These are phyloP conservation scores for Pangasius larnaudii DNA, from an alignment of 2,797 vertebrate genomes.

Conservation along the genomic window DNA sequence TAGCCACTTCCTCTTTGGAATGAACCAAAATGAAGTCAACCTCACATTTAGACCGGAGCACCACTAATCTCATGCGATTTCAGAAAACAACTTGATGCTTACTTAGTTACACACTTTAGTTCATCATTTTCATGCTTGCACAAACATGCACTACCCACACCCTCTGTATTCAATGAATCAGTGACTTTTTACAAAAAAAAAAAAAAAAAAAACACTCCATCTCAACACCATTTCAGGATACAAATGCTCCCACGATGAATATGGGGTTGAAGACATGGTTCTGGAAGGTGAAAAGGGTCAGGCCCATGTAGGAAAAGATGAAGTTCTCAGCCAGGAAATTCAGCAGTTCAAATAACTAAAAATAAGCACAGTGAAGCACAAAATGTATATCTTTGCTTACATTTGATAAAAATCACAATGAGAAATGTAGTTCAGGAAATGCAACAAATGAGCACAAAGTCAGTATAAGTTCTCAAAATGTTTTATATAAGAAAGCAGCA, in stretches of 20 bases:
- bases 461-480: background rate
- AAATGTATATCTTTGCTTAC: background rate
- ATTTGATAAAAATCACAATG: background rate
- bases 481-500: background rate
- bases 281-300: conserved; percentile 96
- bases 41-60: background rate
- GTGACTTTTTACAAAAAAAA: background rate
- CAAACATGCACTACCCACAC: background rate
- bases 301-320: conserved; percentile 99
- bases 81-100: background rate
- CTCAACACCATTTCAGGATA: conserved; percentile 79
- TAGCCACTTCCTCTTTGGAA: conserved; percentile 13
- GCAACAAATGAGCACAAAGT: background rate
- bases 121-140: background rate
- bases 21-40: conserved; percentile 8
- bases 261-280: conserved; percentile 92
- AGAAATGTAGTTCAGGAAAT: background rate
- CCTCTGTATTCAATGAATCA: background rate
- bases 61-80: background rate
- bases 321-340: conserved; percentile 99
- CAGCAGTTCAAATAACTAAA: conserved; percentile 94
- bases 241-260: conserved; percentile 92
- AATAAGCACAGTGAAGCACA: conserved; percentile 6
- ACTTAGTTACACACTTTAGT: no score
- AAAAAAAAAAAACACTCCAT: background rate